Evolutionary conservation across 2,797 vertebrate genomes (phyloP).

Genomic region (Bucorvus abyssinicus): DNA sequence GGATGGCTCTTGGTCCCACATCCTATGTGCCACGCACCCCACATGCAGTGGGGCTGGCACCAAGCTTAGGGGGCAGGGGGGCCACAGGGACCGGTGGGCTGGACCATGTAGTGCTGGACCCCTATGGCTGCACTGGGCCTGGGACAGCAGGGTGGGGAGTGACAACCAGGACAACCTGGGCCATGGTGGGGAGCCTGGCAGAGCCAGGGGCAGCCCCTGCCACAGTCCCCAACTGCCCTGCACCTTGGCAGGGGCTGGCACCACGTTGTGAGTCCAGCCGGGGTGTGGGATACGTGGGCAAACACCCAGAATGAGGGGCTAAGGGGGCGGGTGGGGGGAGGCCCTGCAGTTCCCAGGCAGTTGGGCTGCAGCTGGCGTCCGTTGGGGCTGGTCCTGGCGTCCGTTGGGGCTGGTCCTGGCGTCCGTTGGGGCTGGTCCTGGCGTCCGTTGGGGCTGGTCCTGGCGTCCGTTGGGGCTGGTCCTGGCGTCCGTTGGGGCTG

Average conservation of each 20-base stretch:
- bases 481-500: rapidly evolving
- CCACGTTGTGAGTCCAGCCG: background rate
- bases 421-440: background rate
- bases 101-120: too few species aligned
- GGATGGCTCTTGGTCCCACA: too few species aligned
- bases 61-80: rapidly evolving
- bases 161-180: background rate
- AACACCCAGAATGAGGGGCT: background rate
- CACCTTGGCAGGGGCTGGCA: background rate
- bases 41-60: background rate
- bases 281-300: background rate
- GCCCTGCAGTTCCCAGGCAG: rapidly evolving
- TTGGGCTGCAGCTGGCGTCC: rapidly evolving
- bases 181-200: background rate
- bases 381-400: too few species aligned
- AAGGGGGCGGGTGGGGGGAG: background rate
- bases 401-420: background rate
- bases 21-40: background rate
- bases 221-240: background rate
- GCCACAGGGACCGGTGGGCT: background rate
- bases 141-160: background rate
- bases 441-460: background rate
- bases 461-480: background rate
- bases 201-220: too few species aligned
- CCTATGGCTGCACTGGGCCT: too few species aligned